Conservation (phyloP, 1,140 invertebrate genomes). For the Atta colombica region DNA sequence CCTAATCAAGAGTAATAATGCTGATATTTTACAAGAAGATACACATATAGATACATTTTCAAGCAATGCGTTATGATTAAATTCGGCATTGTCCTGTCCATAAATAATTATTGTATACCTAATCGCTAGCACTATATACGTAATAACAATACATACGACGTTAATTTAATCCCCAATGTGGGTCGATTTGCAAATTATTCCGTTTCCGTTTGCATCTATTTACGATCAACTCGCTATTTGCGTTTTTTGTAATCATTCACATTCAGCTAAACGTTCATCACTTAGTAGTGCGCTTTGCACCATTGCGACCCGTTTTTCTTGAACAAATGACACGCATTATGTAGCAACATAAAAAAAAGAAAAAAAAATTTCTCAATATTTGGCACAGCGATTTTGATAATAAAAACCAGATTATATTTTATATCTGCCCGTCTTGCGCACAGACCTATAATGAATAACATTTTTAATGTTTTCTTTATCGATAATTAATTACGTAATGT, state of each 20-base stretch:
- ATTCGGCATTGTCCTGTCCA: conserved; percentile 76
- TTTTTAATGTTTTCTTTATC: conserved; percentile 35
- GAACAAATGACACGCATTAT: conserved; percentile 63
- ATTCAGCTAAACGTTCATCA: conserved; percentile 69
- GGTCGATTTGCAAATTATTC: conserved; percentile 72
- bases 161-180: conserved; percentile 78
- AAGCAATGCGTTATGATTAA: conserved; percentile 79
- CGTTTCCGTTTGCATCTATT: conserved; percentile 68
- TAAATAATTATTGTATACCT: conserved; percentile 76
- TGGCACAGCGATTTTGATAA: conserved; percentile 73
- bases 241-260: conserved; percentile 56
- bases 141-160: conserved; percentile 73
- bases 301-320: conserved; percentile 58
- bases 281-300: conserved; percentile 45
- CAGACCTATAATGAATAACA: conserved; percentile 17
- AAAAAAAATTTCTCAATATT: conserved; percentile 40
- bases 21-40: conserved; percentile 85
- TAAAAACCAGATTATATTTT: conserved; percentile 69
- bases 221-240: conserved; percentile 66
- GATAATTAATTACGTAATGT: conserved; percentile 36
- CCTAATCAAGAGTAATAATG: conserved; percentile 83
- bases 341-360: conserved; percentile 6
- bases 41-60: conserved; percentile 81
- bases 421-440: conserved; percentile 39
- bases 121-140: conserved; percentile 74